Conservation (phyloP, 2,888 invertebrate species). For the Pristionchus mayeri region DNA sequence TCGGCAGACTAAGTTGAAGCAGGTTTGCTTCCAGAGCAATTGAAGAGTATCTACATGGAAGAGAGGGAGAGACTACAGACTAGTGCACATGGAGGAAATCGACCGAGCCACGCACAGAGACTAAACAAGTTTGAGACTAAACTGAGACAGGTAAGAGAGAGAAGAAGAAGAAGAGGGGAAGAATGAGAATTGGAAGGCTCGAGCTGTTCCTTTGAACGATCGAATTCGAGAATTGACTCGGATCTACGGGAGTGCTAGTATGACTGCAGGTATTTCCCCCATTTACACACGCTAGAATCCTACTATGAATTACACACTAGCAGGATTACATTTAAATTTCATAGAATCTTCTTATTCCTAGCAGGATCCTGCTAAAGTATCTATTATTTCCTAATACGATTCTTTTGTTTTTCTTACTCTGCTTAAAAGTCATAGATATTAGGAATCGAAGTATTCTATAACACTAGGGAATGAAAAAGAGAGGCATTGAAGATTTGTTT, state of each 20-base stretch:
- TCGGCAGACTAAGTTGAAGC: too few species aligned
- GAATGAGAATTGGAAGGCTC: background rate
- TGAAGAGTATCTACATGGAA: slow-evolving; percentile 73
- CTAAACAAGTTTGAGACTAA: slow-evolving; percentile 52
- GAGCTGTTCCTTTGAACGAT: slow-evolving; percentile 56
- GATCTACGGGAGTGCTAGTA: slow-evolving; percentile 60
- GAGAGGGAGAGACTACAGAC: slow-evolving; percentile 64
- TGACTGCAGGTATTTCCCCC: slow-evolving; percentile 55
- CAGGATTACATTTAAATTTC: too few species aligned
- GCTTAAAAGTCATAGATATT: too few species aligned
- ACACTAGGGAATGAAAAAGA: too few species aligned
- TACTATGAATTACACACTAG: too few species aligned
- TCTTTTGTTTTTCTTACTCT: too few species aligned
- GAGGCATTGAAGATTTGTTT: background rate
- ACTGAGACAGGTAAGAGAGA: slow-evolving; percentile 52
- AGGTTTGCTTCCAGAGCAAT: slow-evolving; percentile 73
- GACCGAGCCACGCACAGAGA: slow-evolving; percentile 49
- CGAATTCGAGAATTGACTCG: slow-evolving; percentile 59
- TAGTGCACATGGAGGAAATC: background rate
- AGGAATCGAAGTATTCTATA: too few species aligned
- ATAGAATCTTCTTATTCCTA: too few species aligned
- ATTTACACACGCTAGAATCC: too few species aligned
- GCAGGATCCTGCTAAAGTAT: too few species aligned
- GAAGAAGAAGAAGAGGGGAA: too few species aligned
- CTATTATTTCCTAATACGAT: too few species aligned